Conservation (phyloP, 2,888 invertebrate genomes). For the Lysandra bellargus region DNA sequence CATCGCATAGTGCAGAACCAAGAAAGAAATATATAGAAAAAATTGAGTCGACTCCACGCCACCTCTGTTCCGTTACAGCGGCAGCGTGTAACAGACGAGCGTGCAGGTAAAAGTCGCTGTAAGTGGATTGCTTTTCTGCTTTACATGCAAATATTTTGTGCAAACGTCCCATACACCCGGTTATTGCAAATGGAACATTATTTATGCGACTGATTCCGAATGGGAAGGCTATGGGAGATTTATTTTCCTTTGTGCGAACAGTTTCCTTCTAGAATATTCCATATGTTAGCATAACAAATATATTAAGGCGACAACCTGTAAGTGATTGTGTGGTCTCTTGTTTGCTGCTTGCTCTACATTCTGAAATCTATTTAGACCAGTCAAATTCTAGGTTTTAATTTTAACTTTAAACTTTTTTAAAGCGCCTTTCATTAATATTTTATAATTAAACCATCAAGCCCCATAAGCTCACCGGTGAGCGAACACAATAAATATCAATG, state of each 20-base stretch:
- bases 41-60: slow-evolving; percentile 47
- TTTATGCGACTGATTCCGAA: slow-evolving; percentile 43
- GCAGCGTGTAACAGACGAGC: slow-evolving; percentile 65
- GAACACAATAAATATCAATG: too few species aligned
- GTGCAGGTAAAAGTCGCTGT: slow-evolving; percentile 75
- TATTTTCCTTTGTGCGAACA: slow-evolving; percentile 33
- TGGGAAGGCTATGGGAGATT: slow-evolving; percentile 36
- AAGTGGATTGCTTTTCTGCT: slow-evolving; percentile 79
- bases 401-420: neutral
- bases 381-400: neutral
- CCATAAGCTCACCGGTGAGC: too few species aligned
- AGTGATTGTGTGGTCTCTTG: slow-evolving; percentile 3
- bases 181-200: slow-evolving; percentile 42
- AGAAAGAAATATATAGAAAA: neutral
- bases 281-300: slow-evolving; percentile 31
- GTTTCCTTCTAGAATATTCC: slow-evolving; percentile 32
- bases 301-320: slow-evolving; percentile 29
- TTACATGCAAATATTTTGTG: slow-evolving; percentile 78
- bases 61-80: slow-evolving; percentile 46
- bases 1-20: too few species aligned
- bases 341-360: slow-evolving; percentile 6
- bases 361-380: neutral
- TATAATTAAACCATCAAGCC: too few species aligned
- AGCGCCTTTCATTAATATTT: neutral
- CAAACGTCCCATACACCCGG: slow-evolving; percentile 54